Evolutionary conservation across 23 tunicate species (phyloP), one percentile per base, ranked within the genome.

Genomic region (Oikopleura albicans): DNA sequence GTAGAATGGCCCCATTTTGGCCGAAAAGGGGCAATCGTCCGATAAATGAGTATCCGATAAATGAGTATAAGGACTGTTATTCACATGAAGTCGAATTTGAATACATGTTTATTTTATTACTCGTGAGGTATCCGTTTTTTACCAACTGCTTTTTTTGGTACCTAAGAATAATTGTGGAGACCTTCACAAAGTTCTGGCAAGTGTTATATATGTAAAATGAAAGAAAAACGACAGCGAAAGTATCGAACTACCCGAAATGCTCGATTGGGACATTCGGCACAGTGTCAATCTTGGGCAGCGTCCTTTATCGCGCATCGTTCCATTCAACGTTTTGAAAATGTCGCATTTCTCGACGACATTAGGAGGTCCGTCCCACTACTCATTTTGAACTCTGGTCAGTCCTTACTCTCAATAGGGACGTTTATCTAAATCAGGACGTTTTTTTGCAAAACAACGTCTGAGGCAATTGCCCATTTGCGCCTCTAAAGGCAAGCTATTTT

Each of bases 221-320:
- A 71, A 71, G 79, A 71, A 16, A 71, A 71, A 31, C 79, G 79
- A 71, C 28, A 71, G 28, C 79, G 79, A 71, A 71, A 71, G 37
- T 37, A 31, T 29, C 28, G 31, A 16, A 12, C 33, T 16, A 16
- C 79, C 31, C 31, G 79, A 37, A 71, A 71, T 29, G 27, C 37
- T 16, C 79, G 79, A 71, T 71, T 71, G 28, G 79, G 31, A 22
- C 79, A 71, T 71, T 71, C 79, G 34, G 37, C 79, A 12, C 79
- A 71, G 35, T 71, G 79, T 71, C 79, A 71, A 29, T 16, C 35
- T 4, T 71, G 79, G 79, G 79, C 79, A 71, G 2, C 79, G 35
- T 71, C 79, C 37, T 22, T 71, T 12, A 71, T 71, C 79, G 79
- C 79, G 35, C 33, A 71, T 37, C 79, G 79, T 2, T 16, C 79